phyloP scores from a whole-genome alignment of 2,797 vertebrate species.

The Rhabdophis nuchalis region DNA sequence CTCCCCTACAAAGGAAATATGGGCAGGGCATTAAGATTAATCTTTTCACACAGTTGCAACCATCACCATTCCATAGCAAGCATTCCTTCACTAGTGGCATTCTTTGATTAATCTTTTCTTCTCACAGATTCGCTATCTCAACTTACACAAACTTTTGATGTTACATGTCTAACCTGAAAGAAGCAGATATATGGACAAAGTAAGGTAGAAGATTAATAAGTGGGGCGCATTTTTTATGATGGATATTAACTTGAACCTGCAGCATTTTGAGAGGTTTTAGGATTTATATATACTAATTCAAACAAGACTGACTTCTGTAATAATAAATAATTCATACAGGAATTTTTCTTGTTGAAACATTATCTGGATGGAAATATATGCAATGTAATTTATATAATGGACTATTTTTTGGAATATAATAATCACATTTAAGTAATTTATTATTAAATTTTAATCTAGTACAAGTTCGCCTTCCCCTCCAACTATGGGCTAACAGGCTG shows the following conservation, averaged over 20 bases:
- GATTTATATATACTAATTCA: neutral
- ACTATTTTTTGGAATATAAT: neutral
- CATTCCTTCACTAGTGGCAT: conserved; percentile 19
- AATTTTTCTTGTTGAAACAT: neutral
- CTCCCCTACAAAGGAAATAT: neutral
- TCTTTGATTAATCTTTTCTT: neutral
- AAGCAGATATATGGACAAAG: neutral
- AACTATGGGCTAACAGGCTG: neutral
- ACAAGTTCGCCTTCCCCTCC: neutral
- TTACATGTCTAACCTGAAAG: neutral
- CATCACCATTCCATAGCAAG: conserved; percentile 24
- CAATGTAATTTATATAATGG: neutral
- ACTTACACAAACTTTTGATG: neutral
- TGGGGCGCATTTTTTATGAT: neutral
- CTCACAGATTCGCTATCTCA: conserved; percentile 25
- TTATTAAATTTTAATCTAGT: neutral
- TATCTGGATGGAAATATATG: neutral
- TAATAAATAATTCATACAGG: conserved; percentile 7
- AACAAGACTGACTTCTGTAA: conserved; percentile 13
- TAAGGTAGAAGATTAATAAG: neutral
- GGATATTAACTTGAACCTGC: neutral
- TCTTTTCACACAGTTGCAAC: conserved; percentile 26
- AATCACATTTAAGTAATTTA: neutral
- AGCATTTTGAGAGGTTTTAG: neutral
- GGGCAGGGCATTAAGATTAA: neutral